Evolutionary conservation across 37 sponge, comb jelly and placozoan genomes (phyloP), one percentile per base, ranked within the genome.

Genomic region (Ephydatia muelleri): DNA sequence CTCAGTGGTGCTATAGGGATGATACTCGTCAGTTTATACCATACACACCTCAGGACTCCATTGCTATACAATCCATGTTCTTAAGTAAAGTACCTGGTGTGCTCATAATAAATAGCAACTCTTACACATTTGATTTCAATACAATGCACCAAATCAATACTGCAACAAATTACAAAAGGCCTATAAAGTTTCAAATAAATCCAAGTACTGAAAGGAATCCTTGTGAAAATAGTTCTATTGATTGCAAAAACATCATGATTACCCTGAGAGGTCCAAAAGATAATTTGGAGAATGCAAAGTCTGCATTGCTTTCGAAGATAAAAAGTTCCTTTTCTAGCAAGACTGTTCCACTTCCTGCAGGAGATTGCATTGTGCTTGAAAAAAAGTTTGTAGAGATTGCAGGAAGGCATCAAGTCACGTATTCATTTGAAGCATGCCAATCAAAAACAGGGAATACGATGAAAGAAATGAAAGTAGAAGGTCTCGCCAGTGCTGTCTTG

Each of bases 71-170:
- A 33, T 16, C 33, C n/a, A 88, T 86, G 87, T 91, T 64, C 38
- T 85, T 76, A 38, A 38, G 12, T 49, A 49, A 49, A 2, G 34
- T 14, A 5, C 69, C 82, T 78, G 83, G 81, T 26, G 31, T 36
- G 19, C 76, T 87, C 49, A 64, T 27, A 5, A 87, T 91, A 31
- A 43, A 74, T 29, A 67, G 70, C 8, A 80, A 43, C 16, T 1
- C 37, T 2, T 91, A 87, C 72, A 84, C 65, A 23, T 79, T 91
- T 34, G 88, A 91, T 71, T 87, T 87, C 49, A 72, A 29, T 21
- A 26, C 33, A 21, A 91, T 91, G 92, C 75, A 64, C 25, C 92
- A 91, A 69, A 84, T 80, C 22, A 91, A 91, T 49, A 47, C 22
- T 40, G 33, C 28, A 5, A 87, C 92, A 30, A 11, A 29, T 0